Base-by-base conservation (phyloP, 2,797 vertebrate genomes). In the Acanthiza pusilla region DNA sequence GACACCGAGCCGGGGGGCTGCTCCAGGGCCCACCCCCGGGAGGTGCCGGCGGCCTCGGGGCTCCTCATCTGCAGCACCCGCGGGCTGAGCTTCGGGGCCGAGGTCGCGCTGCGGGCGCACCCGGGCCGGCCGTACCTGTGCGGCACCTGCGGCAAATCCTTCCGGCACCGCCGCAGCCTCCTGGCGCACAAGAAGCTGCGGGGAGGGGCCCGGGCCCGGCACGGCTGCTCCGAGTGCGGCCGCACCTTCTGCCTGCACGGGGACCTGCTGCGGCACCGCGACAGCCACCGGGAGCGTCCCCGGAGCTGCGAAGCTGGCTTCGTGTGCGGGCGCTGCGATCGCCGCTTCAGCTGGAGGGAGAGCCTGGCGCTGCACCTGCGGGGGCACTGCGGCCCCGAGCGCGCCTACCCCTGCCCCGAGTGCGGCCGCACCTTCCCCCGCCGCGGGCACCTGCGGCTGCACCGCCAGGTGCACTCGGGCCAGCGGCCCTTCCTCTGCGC, bases 171-270 rank as follows among this genome's bases (percentile, higher is more conserved):
- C 58, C 20, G 22, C 68, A 93, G 67, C 88, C 96, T 96, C 21
- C 79, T 94, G 79, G 42, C 70, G 2, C 96, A 96, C 95, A 96
- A 96, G 83, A 86, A 84, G 80, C 90, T 74, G 72, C 93, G 95
- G 1, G 82, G 87, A 4, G 79, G 79, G 9, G 7, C 9, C 17
- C 21, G 23, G 17, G 40, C 4, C 42, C 79, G 1, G 23, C 88
- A 93, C 25, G 2, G 8, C 21, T 96, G 96, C 38, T 0, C 14
- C 4, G 85, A 90, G 15, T 96, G 94, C 20, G 9, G 50, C 50
- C 9, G 10, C 21, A 3, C 12, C 71, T 94, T 94, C 96, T 96
- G 96, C 91, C 9, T 95, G 36, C 62, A 10, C 13, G 96, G 94
- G 1, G 95, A 95, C 73, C 95, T 96, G 27, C 85, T 94, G 86